These are phyloP conservation scores for Helicoverpa assulta DNA, from an alignment of 2,888 invertebrate genomes.

Conservation along the genomic window DNA sequence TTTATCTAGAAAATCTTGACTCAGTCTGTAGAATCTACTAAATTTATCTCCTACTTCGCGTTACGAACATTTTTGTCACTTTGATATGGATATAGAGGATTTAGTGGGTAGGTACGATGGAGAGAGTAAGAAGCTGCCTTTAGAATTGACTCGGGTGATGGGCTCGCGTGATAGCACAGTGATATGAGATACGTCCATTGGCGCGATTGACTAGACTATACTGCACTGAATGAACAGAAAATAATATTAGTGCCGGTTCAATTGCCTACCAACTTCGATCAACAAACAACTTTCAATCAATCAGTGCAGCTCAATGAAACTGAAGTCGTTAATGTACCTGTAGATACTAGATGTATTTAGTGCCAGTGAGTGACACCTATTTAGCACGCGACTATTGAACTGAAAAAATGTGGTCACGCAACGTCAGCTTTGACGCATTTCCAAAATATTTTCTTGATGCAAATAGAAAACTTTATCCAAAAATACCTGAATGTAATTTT, in stretches of 20 bases:
- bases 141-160: background rate
- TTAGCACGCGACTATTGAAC: conserved; percentile 27
- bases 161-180: background rate
- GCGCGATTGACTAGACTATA: background rate
- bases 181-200: background rate
- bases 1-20: no score
- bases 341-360: conserved; percentile 12
- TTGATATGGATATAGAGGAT: no score
- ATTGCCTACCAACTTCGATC: conserved; percentile 10
- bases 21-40: no score
- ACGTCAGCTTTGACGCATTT: background rate
- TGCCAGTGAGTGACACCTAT: conserved; percentile 41
- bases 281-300: conserved; percentile 25
- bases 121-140: no score
- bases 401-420: conserved; percentile 4
- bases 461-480: background rate
- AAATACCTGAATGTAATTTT: background rate
- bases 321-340: conserved; percentile 11
- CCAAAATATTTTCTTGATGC: background rate
- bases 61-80: no score
- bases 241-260: background rate
- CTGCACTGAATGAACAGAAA: conserved; percentile 2
- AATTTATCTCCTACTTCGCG: no score
- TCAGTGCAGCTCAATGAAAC: conserved; percentile 5
- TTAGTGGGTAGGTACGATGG: no score